Evolutionary conservation across 2,113 vertebrate species (phyloP).

Genomic region (Castor canadensis): DNA sequence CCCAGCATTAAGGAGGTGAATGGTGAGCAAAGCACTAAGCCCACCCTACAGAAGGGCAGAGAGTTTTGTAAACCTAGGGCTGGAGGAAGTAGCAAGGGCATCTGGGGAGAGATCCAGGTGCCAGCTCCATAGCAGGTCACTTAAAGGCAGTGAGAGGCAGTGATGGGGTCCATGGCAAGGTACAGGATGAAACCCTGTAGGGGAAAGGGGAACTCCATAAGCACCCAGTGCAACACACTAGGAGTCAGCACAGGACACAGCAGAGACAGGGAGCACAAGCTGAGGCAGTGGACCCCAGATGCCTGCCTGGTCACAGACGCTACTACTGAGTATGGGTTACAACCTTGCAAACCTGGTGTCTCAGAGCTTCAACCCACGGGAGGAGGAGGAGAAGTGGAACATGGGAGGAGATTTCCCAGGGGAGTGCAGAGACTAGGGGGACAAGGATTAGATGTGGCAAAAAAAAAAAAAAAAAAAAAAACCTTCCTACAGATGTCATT

Average conservation of each 20-base stretch:
- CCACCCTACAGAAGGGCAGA: background rate
- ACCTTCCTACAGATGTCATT: background rate
- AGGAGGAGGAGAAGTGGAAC: background rate
- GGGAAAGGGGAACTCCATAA: background rate
- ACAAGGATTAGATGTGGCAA: background rate
- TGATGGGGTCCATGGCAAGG: background rate
- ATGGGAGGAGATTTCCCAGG: background rate
- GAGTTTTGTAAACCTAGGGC: background rate
- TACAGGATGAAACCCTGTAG: background rate
- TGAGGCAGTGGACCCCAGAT: background rate
- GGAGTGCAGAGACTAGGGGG: background rate
- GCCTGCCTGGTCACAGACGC: background rate
- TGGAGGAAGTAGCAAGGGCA: background rate
- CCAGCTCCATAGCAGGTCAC: background rate
- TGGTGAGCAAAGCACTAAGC: background rate
- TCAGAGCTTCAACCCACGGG: background rate
- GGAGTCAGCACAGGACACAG: no score
- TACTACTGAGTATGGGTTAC: background rate
- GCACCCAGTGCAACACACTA: background rate
- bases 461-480: no score
- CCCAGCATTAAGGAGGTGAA: no score
- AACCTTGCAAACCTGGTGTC: background rate
- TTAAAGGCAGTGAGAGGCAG: background rate
- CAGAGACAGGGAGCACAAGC: no score
- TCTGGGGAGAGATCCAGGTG: background rate